Conservation (phyloP, 2,797 vertebrate species). For the Onychomys arenicola region DNA sequence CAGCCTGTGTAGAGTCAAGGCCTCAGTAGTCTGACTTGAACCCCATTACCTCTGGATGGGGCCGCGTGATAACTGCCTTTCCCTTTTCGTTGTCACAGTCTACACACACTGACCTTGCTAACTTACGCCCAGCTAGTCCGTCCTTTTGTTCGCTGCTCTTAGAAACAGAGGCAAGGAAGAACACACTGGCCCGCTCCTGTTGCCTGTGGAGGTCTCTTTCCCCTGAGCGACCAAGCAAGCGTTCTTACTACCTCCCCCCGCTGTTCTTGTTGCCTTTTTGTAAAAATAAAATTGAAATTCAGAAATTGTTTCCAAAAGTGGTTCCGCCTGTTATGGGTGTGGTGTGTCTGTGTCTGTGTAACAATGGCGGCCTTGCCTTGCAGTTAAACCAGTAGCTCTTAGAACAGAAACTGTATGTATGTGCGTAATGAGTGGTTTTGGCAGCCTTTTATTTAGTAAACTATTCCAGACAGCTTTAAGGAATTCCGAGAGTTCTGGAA, state of each 20-base stretch:
- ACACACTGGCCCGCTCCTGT: background rate
- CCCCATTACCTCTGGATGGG: background rate
- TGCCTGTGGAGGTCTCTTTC: background rate
- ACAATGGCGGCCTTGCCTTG: background rate
- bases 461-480: background rate
- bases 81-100: background rate
- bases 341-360: background rate
- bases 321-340: background rate
- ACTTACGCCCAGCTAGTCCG: background rate
- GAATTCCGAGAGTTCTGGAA: background rate
- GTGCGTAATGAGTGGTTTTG: background rate
- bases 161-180: background rate
- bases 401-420: background rate
- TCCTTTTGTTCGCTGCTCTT: background rate
- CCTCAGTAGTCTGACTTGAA: background rate
- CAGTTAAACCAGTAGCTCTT: background rate
- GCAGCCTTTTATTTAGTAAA: background rate
- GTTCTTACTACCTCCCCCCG: background rate
- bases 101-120: background rate
- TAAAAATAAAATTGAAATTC: constrained; percentile 56
- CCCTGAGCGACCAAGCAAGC: background rate
- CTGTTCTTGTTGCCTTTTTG: constrained; percentile 42
- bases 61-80: background rate
- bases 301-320: constrained; percentile 20
- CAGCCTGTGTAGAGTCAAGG: background rate